A percentile compares a stretch with the other conserved stretches of the same genome.
phyloP scores from a whole-genome alignment of 2,888 invertebrate genomes.

The Coleophora deauratella region DNA sequence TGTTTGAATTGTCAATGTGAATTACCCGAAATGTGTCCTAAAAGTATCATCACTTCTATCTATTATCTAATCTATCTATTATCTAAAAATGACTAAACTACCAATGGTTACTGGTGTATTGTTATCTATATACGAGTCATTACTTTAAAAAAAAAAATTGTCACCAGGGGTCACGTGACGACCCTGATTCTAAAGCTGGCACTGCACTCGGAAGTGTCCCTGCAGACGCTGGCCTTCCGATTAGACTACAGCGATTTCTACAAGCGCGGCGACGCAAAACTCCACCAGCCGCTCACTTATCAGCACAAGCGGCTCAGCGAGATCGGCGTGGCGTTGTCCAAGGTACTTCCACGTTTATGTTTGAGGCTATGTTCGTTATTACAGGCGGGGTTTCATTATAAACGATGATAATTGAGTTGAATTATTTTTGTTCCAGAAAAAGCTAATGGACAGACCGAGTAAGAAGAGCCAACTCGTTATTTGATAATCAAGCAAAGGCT shows the following conservation, averaged over 20 bases:
- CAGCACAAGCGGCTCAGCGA: constrained; percentile 77
- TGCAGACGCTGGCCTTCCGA: constrained; percentile 92
- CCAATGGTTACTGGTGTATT: no score
- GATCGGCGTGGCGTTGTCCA: constrained; percentile 55
- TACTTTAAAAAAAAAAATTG: no score
- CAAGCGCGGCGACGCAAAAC: constrained; percentile 84
- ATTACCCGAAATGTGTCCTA: no score
- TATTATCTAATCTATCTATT: no score
- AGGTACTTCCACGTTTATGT: constrained; percentile 27
- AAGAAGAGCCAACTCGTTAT: constrained; percentile 46
- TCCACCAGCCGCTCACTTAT: constrained; percentile 79
- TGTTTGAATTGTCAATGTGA: no score
- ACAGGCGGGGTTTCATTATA: background rate
- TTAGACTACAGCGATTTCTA: constrained; percentile 97
- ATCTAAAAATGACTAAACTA: no score
- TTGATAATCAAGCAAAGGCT: no score
- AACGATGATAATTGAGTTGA: background rate
- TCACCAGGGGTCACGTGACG: constrained; percentile 83
- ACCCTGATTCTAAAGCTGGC: constrained; percentile 89
- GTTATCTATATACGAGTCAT: no score
- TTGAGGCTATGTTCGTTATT: background rate
- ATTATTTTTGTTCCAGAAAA: constrained; percentile 23
- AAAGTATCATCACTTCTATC: no score
- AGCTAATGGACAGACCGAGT: constrained; percentile 41
- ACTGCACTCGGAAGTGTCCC: constrained; percentile 86